These are phyloP conservation scores for Pissodes strobi DNA, from an alignment of 1,140 invertebrate species.

Conservation along the genomic window DNA sequence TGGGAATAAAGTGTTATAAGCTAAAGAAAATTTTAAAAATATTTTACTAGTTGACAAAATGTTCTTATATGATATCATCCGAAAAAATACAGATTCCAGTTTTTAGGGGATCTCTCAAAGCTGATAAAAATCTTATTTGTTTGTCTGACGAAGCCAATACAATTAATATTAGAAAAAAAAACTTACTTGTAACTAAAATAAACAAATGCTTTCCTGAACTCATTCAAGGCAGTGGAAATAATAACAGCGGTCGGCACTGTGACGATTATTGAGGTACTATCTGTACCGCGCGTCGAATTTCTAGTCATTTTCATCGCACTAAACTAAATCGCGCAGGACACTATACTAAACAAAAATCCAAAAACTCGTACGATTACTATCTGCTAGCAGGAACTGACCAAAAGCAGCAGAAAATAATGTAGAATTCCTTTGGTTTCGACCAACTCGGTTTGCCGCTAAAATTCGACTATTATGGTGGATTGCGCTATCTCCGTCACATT, in stretches of 20 bases:
- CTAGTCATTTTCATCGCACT: constrained; percentile 35
- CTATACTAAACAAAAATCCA: not conserved
- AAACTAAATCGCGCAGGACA: not conserved
- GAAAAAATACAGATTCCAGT: too few relatives aligned
- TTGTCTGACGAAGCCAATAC: too few relatives aligned
- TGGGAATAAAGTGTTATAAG: too few relatives aligned
- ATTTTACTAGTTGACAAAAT: too few relatives aligned
- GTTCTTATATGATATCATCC: too few relatives aligned
- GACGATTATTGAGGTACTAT: constrained; percentile 56
- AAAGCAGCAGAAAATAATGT: constrained; percentile 7
- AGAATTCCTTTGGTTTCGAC: not conserved
- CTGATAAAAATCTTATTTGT: too few relatives aligned
- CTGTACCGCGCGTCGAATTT: constrained; percentile 47
- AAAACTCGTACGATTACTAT: constrained; percentile 31
- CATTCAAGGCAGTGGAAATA: constrained; percentile 61
- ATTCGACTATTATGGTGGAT: too few relatives aligned
- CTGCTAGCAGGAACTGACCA: not conserved
- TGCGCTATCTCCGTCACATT: not conserved
- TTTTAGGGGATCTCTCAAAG: too few relatives aligned
- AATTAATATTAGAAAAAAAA: not conserved
- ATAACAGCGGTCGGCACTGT: constrained; percentile 62
- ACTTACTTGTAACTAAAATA: constrained; percentile 52
- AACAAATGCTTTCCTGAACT: constrained; percentile 53
- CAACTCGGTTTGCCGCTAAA: too few relatives aligned
- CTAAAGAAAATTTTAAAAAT: too few relatives aligned